Evolutionary conservation across 2,113 vertebrate genomes (phyloP).

Genomic region (Microcebus jonahi): DNA sequence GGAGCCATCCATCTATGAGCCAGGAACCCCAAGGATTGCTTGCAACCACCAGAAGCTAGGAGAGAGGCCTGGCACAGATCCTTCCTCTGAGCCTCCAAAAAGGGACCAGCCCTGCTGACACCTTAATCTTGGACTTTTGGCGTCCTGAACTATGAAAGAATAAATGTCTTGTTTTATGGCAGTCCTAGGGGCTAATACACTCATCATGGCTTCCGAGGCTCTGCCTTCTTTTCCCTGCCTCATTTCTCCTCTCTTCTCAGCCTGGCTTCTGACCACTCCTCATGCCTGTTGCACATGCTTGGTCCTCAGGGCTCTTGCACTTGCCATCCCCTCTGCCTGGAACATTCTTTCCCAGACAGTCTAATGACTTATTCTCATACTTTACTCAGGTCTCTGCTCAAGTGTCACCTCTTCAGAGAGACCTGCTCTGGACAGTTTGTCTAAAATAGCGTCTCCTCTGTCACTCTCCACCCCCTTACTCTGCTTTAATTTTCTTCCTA

Average conservation of each 20-base stretch:
- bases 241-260: neutral
- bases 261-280: neutral
- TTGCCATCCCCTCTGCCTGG: neutral
- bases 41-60: neutral
- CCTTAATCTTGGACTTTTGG: neutral
- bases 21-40: neutral
- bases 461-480: neutral
- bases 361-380: neutral
- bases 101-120: neutral
- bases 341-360: neutral
- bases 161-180: neutral
- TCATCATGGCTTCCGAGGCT: neutral
- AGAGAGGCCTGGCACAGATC: neutral
- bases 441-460: neutral
- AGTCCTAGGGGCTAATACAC: neutral
- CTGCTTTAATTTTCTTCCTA: neutral
- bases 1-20: neutral
- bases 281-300: neutral
- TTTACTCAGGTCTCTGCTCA: neutral
- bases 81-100: neutral
- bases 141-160: neutral
- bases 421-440: neutral
- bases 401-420: slow-evolving; percentile 2
- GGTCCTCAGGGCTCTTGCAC: neutral
- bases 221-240: neutral